These are phyloP conservation scores for Eumaeus atala DNA, from an alignment of 1,140 invertebrate genomes.

Conservation along the genomic window DNA sequence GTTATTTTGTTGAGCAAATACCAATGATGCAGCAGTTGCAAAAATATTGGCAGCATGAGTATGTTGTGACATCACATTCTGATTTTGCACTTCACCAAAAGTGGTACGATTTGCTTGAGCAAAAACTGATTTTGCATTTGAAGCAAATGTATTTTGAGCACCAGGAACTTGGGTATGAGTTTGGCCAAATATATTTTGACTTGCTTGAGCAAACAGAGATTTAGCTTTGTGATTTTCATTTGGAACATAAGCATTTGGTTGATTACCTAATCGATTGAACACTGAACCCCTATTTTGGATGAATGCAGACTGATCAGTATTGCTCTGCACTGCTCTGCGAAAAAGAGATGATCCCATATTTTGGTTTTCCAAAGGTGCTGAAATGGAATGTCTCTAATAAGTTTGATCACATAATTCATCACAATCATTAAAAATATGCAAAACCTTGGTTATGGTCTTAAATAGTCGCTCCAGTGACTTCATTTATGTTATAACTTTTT, in stretches of 20 bases:
- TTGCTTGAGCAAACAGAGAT: conserved; percentile 43
- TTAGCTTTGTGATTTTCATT: conserved; percentile 30
- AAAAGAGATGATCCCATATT: conserved; percentile 44
- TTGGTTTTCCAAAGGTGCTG: conserved; percentile 39
- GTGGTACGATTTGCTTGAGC: conserved; percentile 28
- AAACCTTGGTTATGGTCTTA: too few species aligned
- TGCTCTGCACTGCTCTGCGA: conserved; percentile 40
- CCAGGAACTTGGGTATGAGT: conserved; percentile 9
- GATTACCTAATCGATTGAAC: conserved; percentile 24
- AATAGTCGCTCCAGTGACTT: too few species aligned
- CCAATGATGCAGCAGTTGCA: conserved; percentile 26
- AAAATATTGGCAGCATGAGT: conserved; percentile 7
- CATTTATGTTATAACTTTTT: too few species aligned
- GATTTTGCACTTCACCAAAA: conserved; percentile 20
- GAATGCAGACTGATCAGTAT: conserved; percentile 28
- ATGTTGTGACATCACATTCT: conserved; percentile 28
- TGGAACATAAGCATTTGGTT: conserved; percentile 10
- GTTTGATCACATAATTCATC: too few species aligned
- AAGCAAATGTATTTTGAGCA: conserved; percentile 3
- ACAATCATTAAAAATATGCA: too few species aligned
- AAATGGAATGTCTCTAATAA: conserved; percentile 6
- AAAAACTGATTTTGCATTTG: conserved; percentile 24
- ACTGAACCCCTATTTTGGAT: conserved; percentile 19
- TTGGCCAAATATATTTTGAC: conserved; percentile 29
- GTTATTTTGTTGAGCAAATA: conserved; percentile 26